Evolutionary conservation across 2,888 invertebrate genomes (phyloP).

Genomic region (Platycheirus albimanus): DNA sequence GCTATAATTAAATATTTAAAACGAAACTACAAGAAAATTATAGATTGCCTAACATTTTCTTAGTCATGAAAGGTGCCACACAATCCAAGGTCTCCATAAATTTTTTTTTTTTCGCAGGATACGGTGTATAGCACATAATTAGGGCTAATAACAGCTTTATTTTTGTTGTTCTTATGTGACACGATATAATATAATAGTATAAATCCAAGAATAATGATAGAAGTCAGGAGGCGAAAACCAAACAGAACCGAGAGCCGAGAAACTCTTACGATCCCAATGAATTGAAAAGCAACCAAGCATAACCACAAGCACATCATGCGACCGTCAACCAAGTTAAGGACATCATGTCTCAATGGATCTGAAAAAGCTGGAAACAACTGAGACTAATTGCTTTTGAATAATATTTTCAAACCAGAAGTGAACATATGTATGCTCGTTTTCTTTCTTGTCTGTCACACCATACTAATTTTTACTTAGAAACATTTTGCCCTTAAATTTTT

Average conservation of each 20-base stretch:
- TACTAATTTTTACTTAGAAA: background rate
- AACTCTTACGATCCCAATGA: too few relatives aligned
- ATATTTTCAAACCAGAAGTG: slow-evolving; percentile 7
- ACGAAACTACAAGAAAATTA: too few relatives aligned
- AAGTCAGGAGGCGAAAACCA: too few relatives aligned
- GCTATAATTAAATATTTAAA: too few relatives aligned
- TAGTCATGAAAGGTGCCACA: too few relatives aligned
- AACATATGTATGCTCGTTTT: slow-evolving; percentile 16
- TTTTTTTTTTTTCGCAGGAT: too few relatives aligned
- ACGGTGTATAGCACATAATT: background rate
- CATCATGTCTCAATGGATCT: background rate
- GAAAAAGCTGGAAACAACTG: background rate
- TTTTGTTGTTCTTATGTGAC: background rate
- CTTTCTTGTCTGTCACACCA: background rate
- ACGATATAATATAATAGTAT: background rate
- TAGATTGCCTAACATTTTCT: too few relatives aligned
- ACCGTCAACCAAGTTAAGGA: background rate
- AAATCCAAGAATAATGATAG: background rate
- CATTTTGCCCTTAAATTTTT: slow-evolving; percentile 1
- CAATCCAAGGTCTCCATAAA: too few relatives aligned
- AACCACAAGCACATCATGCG: too few relatives aligned
- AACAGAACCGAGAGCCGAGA: too few relatives aligned
- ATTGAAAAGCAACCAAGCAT: too few relatives aligned
- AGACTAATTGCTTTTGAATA: slow-evolving; percentile 19
- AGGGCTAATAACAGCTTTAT: background rate